A percentile compares a stretch with the other conserved stretches of the same genome.
Evolutionary conservation across 2,113 vertebrate genomes (phyloP).

Genomic region (Beaufortia kweichowensis): DNA sequence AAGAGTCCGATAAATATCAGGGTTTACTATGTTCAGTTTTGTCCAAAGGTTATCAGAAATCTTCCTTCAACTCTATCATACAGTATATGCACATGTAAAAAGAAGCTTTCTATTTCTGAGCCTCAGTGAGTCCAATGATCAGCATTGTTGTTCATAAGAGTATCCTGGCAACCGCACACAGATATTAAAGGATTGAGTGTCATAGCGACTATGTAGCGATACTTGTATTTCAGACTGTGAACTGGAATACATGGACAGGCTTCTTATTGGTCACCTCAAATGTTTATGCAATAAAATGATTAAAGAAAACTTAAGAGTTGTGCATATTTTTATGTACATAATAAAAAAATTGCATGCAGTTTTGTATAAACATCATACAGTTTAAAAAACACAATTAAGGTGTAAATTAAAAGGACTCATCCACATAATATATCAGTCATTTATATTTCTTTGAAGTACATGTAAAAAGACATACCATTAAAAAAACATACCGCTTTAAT

Average conservation of each 20-base stretch:
- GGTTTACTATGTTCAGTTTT: background rate
- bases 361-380: background rate
- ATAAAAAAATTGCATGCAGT: background rate
- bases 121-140: conserved; percentile 36
- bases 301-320: background rate
- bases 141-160: conserved; percentile 17
- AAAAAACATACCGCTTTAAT: conserved; percentile 16
- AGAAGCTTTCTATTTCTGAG: conserved; percentile 41
- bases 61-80: background rate
- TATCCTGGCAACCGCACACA: conserved; percentile 46
- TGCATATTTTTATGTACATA: background rate
- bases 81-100: background rate
- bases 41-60: background rate
- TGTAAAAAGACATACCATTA: conserved; percentile 3
- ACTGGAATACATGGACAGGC: background rate
- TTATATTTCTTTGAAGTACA: background rate
- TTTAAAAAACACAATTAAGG: conserved; percentile 18
- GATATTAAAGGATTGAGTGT: conserved; percentile 26
- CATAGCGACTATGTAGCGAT: background rate
- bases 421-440: too few relatives aligned
- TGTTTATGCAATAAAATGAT: background rate
- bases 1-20: conserved; percentile 9
- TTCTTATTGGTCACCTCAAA: background rate
- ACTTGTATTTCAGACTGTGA: background rate
- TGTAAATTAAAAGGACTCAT: background rate